Evolutionary conservation across 2,113 vertebrate species (phyloP).

Genomic region (Oreochromis spilurus): DNA sequence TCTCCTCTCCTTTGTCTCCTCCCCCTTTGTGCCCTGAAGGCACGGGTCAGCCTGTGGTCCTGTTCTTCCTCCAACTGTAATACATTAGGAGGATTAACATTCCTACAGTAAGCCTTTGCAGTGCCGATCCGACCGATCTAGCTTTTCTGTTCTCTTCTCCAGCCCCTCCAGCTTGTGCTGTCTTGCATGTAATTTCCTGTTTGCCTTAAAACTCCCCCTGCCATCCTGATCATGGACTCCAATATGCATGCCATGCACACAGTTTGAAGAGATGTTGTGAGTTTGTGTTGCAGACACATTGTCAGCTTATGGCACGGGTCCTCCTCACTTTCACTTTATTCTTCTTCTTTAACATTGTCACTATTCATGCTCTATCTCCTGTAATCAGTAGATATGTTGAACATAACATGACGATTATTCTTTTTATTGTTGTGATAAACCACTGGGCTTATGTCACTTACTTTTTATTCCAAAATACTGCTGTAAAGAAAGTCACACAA

Average conservation of each 20-base stretch:
- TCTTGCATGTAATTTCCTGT: constrained; percentile 56
- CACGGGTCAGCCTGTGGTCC: constrained; percentile 43
- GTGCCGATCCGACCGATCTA: constrained; percentile 10
- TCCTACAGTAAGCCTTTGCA: constrained; percentile 62
- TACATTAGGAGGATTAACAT: constrained; percentile 75
- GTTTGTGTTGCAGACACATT: background rate
- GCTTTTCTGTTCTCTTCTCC: constrained; percentile 37
- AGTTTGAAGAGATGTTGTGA: background rate
- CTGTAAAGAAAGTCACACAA: background rate
- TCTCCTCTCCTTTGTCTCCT: background rate
- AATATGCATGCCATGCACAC: background rate
- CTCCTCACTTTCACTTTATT: background rate
- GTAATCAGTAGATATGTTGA: background rate
- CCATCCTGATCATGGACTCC: background rate
- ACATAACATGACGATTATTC: background rate
- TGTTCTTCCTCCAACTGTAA: constrained; percentile 65
- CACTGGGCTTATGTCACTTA: background rate
- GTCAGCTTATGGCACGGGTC: background rate
- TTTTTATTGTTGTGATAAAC: background rate
- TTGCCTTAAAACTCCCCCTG: constrained; percentile 29
- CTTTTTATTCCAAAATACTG: background rate
- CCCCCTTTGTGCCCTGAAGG: constrained; percentile 1
- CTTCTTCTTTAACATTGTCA: background rate
- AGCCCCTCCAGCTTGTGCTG: constrained; percentile 37
- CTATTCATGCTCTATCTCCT: background rate